Evolutionary conservation across 2,888 invertebrate species (phyloP), one percentile per base, ranked within the genome.

Genomic region (Xestia sexstrigata): DNA sequence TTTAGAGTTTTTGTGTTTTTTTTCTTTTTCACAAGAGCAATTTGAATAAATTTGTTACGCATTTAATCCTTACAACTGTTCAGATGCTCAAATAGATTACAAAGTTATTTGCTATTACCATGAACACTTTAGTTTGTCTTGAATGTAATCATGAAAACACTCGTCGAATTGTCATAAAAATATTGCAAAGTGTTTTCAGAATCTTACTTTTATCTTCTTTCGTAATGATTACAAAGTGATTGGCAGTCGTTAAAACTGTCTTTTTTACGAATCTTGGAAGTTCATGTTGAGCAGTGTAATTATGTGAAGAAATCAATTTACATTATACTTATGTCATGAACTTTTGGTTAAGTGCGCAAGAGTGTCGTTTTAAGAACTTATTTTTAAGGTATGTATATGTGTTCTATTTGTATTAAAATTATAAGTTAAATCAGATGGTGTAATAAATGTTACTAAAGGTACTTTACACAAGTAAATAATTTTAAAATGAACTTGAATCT

Each of bases 321-420:
- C 30, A 45, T 26, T 49, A 76, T 49, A n/a, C 17, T 35, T 5
- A 45, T 42, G 7, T 30, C 7, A 20, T 30, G 17, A 30, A 23
- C 3, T 20, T 30, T 79, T 47, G 8, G 17, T 35, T 2, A 74
- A 35, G 23, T 71, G 72, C n/a, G 72, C n/a, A 80, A 45, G 80
- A 80, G 30, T 42, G 30, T 39, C 60, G 45, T 79, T 62, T 72
- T n/a, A 35, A 23, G 11, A 60, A 5, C 47, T n/a, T 63, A n/a
- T 39, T 42, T 65, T 39, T 23, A 26, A 26, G 30, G 49, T n/a
- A 20, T 30, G 47, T 30, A 5, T 30, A 42, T 42, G 20, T 20
- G 1, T 42, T 9, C 20, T 17, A 7, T 39, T 78, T 30, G 8
- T 23, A 62, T 65, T 17, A 47, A 11, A 68, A 45, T 23, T n/a